Percentiles rank a stretch among this genome's conserved stretches.
phyloP scores from a whole-genome alignment of 2,113 vertebrate genomes.

The Empidonax alnorum region DNA sequence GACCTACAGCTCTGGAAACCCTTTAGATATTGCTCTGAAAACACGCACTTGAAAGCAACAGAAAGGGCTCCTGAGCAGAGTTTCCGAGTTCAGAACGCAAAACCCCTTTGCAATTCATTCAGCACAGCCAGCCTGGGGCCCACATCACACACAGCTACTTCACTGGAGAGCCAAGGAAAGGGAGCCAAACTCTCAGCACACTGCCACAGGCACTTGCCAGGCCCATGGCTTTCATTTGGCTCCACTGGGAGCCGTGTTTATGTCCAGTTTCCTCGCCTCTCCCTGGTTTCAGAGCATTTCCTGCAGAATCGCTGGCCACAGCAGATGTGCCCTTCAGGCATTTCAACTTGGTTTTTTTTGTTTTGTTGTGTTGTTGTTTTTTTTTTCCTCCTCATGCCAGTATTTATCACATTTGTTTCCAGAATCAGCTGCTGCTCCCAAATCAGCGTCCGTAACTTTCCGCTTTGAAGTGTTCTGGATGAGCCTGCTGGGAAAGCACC shows the following conservation, averaged over 20 bases:
- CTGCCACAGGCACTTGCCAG: background rate
- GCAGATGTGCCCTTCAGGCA: slow-evolving; percentile 52
- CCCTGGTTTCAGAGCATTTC: slow-evolving; percentile 30
- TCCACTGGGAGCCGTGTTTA: background rate
- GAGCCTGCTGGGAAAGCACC: background rate
- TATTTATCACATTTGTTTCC: slow-evolving; percentile 63
- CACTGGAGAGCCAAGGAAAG: background rate
- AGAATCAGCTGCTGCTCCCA: slow-evolving; percentile 59
- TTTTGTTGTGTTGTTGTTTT: background rate
- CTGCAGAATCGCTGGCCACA: slow-evolving; percentile 41
- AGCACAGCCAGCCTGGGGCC: background rate
- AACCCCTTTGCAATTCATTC: background rate
- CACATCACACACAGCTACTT: background rate
- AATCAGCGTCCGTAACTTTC: slow-evolving; percentile 15
- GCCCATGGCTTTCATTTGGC: background rate
- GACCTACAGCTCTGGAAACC: background rate
- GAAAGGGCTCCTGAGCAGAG: background rate
- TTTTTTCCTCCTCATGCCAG: background rate
- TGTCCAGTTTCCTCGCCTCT: background rate
- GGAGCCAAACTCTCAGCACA: background rate
- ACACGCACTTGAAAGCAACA: slow-evolving; percentile 42
- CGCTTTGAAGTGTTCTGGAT: background rate
- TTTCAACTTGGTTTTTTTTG: slow-evolving; percentile 2
- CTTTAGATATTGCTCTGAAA: background rate
- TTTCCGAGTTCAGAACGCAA: background rate